Evolutionary conservation across 2,888 invertebrate genomes (phyloP), one percentile per base, ranked within the genome.

Genomic region (Alsophila aescularia): DNA sequence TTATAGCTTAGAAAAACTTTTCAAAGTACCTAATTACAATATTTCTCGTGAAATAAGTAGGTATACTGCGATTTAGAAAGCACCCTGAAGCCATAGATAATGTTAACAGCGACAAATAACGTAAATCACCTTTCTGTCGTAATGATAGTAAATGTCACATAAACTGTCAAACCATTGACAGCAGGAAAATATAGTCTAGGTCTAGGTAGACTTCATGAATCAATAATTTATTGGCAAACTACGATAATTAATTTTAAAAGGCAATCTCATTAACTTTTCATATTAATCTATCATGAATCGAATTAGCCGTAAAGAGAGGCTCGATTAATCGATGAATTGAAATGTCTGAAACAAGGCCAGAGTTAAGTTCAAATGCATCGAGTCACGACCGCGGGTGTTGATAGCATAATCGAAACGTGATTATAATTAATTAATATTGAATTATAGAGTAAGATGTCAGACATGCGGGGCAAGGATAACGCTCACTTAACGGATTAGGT

Each of bases 281-380:
- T 35, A 39, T 29, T 44, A 49, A 54, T 54, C 49, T 39, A 49
- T 54, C 42, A 49, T 50, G 51, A 56, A 51, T 56, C 55, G 50
- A 55, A 50, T 49, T 13, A 14, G 14, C 43, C 16, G 16, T 40
- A 49, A 39, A 43, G 39, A 40, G 44, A 42, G 36, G 41, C 13
- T 18, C 40, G 31, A 49, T 45, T 51, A 24, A 45, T 42, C 44
- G 40, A 51, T 40, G 36, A 49, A 50, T 48, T 37, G 37, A 47
- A 31, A 18, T 44, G 50, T 51, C 54, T 13, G 41, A 32, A 50
- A 13, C 55, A 41, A 56, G 55, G 55, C 41, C 45, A n/a, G 32
- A 10, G 13, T 27, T 45, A 35, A 45, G 45, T 45, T 27, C 24
- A 45, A 36, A 45, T 36, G 35, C 43, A 18, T 13, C 14, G 15